Evolutionary conservation across 2,113 vertebrate genomes (phyloP).

Genomic region (Marmota flaviventris): DNA sequence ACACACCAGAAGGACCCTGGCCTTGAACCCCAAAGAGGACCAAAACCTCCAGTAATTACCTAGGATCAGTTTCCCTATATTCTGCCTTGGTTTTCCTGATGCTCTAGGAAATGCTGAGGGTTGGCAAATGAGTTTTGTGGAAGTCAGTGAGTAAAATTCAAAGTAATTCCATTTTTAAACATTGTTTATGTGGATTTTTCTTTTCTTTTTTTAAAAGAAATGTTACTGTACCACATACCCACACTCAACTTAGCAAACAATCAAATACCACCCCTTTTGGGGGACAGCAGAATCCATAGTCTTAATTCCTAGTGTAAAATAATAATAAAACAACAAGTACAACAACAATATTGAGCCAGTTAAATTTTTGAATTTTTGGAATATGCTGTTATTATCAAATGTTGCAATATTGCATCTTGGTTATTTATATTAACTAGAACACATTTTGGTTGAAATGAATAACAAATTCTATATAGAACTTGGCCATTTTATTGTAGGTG

Average conservation of each 20-base stretch:
- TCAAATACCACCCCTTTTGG: background rate
- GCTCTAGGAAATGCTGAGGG: background rate
- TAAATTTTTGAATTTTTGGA: background rate
- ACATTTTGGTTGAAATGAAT: constrained; percentile 19
- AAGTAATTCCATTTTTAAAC: background rate
- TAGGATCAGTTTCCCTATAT: background rate
- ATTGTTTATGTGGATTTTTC: background rate
- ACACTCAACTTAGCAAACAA: background rate
- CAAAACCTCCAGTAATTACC: background rate
- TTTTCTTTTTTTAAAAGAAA: background rate
- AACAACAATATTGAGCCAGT: background rate
- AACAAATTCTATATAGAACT: constrained; percentile 30
- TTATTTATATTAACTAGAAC: background rate
- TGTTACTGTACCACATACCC: background rate
- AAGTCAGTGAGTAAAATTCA: background rate
- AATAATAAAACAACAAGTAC: no score
- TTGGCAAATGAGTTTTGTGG: background rate
- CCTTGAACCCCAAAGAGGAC: background rate
- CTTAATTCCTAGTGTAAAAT: background rate
- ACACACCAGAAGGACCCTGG: background rate
- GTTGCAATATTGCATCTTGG: background rate
- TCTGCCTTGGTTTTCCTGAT: background rate
- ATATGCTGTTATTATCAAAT: background rate
- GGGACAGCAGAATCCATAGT: background rate
- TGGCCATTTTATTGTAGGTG: constrained; percentile 6